Percentiles rank a stretch among this genome's conserved stretches.
phyloP scores from a whole-genome alignment of 2,797 vertebrate species.

The Miichthys miiuy region DNA sequence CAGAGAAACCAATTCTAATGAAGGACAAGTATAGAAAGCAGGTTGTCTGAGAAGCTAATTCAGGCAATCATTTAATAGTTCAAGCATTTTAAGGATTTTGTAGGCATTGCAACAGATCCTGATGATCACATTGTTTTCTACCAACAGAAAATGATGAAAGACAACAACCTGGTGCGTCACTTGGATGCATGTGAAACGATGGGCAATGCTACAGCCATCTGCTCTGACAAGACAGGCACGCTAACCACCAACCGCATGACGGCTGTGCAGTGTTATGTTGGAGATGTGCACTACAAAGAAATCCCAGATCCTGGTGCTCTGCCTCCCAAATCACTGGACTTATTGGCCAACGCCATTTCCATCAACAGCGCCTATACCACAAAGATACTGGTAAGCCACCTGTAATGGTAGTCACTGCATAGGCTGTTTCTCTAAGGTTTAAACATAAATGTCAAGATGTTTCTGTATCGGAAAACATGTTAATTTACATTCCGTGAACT shows the following conservation, averaged over 20 bases:
- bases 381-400: slow-evolving; percentile 93
- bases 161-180: slow-evolving; percentile 98
- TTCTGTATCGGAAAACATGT: background rate
- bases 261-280: slow-evolving; percentile 91
- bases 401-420: background rate
- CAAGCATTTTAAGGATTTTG: background rate
- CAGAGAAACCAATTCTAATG: background rate
- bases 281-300: slow-evolving; percentile 92
- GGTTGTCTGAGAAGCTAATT: background rate
- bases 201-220: slow-evolving; percentile 99
- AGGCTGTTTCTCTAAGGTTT: background rate
- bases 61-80: background rate
- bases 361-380: slow-evolving; percentile 98
- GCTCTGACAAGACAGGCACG: slow-evolving; percentile 98
- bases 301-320: slow-evolving; percentile 92
- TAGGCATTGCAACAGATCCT: background rate
- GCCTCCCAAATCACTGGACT: slow-evolving; percentile 90
- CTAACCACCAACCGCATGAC: slow-evolving; percentile 99
- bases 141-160: slow-evolving; percentile 99
- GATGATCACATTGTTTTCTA: slow-evolving; percentile 10
- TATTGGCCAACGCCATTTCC: slow-evolving; percentile 91
- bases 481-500: background rate
- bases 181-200: slow-evolving; percentile 99
- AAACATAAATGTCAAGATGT: background rate
- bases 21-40: background rate